Base-by-base conservation (phyloP, 2,888 invertebrate genomes). In the Torymus tubicola region DNA sequence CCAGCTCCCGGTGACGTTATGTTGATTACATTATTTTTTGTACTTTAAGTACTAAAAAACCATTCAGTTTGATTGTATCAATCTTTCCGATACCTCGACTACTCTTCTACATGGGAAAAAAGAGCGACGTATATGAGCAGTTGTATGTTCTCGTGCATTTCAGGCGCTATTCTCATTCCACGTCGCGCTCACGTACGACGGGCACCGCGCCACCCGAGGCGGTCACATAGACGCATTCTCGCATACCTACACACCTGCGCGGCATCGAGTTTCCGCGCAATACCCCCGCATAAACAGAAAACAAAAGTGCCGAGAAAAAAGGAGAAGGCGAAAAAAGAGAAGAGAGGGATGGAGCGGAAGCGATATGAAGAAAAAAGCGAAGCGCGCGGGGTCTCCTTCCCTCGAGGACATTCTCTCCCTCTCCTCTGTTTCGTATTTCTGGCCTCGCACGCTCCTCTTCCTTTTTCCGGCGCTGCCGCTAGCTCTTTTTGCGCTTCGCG, bases 321-420 rank as follows among this genome's bases (percentile, higher is more conserved):
- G 24, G 50, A 57, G 52, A 67, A 21, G 24, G 21, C 18, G 72
- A 61, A 72, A 78, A 24, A 71, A 81, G 21, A 78, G 65, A 68
- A 31, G 53, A n/a, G 24, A 63, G 55, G 57, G 76, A 24, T 24
- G 24, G 24, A 24, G 24, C 24, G 24, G 24, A 24, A 24, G 24
- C 24, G 24, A 24, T 24, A 24, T 24, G 24, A 24, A 24, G 24
- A 78, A 65, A 81, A 72, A 31, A 61, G 65, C 53, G 65, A 61
- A 16, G 53, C 60, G 21, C 61, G 42, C 65, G 13, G 60, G 13
- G 14, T 18, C 61, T 65, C 63, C 24, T 61, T 57, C 69, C 75
- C 53, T 71, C 80, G 74, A 81, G 77, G 77, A 83, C 83, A 81
- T 83, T 82, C 71, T 76, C 82, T 82, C 80, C 78, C 74, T 50